Conservation (phyloP, 2,888 invertebrate species). For the Drosophila barbarae region DNA sequence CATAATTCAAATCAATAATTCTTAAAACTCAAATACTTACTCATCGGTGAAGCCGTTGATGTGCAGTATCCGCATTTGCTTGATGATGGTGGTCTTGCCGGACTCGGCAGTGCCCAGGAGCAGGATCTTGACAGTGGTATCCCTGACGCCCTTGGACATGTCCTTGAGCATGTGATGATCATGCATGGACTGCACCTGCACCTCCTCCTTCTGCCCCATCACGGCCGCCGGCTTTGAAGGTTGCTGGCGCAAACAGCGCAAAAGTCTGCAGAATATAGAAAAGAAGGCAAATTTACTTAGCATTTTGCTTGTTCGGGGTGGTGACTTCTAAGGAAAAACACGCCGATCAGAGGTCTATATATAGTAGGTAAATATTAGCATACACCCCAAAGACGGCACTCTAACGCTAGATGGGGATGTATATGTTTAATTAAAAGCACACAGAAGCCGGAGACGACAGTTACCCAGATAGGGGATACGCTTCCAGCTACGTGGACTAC, state of each 20-base stretch:
- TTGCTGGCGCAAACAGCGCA: conserved; percentile 75
- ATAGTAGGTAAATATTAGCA: conserved; percentile 59
- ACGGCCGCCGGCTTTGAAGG: conserved; percentile 42
- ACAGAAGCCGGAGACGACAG: conserved; percentile 26
- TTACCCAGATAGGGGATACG: conserved; percentile 4
- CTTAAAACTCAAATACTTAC: conserved; percentile 80
- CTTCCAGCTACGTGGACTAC: neutral
- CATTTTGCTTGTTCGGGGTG: conserved; percentile 12
- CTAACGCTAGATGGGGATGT: conserved; percentile 37
- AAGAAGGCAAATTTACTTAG: conserved; percentile 39
- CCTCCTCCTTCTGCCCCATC: conserved; percentile 75
- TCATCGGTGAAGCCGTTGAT: conserved; percentile 87
- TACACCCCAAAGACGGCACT: conserved; percentile 51
- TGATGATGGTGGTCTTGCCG: conserved; percentile 91
- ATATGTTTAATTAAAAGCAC: conserved; percentile 66
- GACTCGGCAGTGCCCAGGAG: conserved; percentile 88
- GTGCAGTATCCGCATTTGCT: conserved; percentile 92
- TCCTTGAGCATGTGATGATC: conserved; percentile 80
- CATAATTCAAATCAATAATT: neutral
- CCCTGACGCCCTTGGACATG: conserved; percentile 81
- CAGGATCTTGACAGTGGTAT: conserved; percentile 81
- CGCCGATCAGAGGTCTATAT: conserved; percentile 47
- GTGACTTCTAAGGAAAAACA: conserved; percentile 60
- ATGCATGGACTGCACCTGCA: conserved; percentile 47
- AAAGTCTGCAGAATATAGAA: conserved; percentile 70